Evolutionary conservation across 2,113 vertebrate genomes (phyloP), one percentile per base, ranked within the genome.

Genomic region (Microtus ochrogaster): DNA sequence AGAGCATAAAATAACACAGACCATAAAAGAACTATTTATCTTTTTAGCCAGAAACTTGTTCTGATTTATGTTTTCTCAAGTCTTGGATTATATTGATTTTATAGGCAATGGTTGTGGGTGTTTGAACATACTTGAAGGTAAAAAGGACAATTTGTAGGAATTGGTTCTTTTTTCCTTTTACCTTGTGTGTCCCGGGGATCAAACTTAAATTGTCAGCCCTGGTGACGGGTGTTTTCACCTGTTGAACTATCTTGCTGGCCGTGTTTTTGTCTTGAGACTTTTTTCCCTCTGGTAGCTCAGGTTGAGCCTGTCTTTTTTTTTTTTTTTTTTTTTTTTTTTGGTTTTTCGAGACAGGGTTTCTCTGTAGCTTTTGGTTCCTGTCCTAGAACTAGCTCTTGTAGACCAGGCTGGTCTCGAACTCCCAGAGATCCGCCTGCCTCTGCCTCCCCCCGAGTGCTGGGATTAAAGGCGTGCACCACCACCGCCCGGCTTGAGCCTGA

Each of bases 51-150:
- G 49, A 10, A 83, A 61, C 41, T 90, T 92, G 87, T 55, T 68
- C 68, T 83, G 21, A 93, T 87, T 81, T 76, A 86, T 44, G 65
- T 90, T 96, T 86, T 21, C 76, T 3, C 77, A 63, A 63, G 8
- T 49, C 30, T 36, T 52, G 33, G 1, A 52, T 94, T 68, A 12
- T 44, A n/a, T 73, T 73, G 36, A 44, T 44, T 44, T 41, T 76
- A 5, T 41, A 76, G 73, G 36, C 3, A 21, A 36, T 76, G 39
- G 70, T n/a, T 10, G 7, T 76, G 73, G n/a, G 10, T 26, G 2
- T 41, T 44, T 12, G 7, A 44, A 76, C 41, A 44, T 26, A 41
- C 44, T 41, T 44, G 74, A 44, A 76, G 12, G 41, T 41, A 44
- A 44, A 44, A 76, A 2, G 58, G 58, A 58, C 58, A 22, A 58